Conservation (phyloP, 92 coral and sea anemone genomes). For the Chrysogorgia sp. region DNA sequence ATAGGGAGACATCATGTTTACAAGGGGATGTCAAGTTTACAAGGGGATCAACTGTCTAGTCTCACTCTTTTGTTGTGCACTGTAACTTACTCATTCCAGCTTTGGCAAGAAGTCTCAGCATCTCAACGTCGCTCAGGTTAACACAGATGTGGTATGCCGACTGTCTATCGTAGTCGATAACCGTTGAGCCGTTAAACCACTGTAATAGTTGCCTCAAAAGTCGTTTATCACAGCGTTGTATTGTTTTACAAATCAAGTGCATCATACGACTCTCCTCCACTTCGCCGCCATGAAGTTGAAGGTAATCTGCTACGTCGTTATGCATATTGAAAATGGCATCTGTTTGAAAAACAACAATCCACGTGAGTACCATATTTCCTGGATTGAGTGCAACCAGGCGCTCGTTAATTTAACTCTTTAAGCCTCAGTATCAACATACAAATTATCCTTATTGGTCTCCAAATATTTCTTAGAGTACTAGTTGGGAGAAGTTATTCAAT, state of each 20-base stretch:
- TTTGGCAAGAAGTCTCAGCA: conserved; percentile 67
- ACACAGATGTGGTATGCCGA: conserved; percentile 84
- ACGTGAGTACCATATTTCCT: background rate
- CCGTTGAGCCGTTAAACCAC: conserved; percentile 86
- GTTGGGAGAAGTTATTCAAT: too few relatives aligned
- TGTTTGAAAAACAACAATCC: conserved; percentile 30
- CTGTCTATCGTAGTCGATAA: conserved; percentile 83
- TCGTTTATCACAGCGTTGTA: conserved; percentile 72
- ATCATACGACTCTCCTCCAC: conserved; percentile 73
- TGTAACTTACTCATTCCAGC: conserved; percentile 94
- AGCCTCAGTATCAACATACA: too few relatives aligned
- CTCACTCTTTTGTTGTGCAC: too few relatives aligned
- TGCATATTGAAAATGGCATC: conserved; percentile 82
- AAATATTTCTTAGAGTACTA: too few relatives aligned
- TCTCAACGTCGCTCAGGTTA: conserved; percentile 66
- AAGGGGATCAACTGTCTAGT: too few relatives aligned
- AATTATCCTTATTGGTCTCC: too few relatives aligned
- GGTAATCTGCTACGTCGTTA: conserved; percentile 81
- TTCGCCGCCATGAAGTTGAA: conserved; percentile 84
- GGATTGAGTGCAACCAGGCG: background rate
- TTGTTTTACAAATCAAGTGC: conserved; percentile 70
- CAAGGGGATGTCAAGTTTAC: too few relatives aligned
- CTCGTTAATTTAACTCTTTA: too few relatives aligned
- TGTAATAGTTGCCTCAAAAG: conserved; percentile 74
- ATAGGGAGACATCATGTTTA: too few relatives aligned